Percentiles rank a stretch among this genome's conserved stretches.
Evolutionary conservation across 2,888 invertebrate genomes (phyloP).

Genomic region (Pasiphila rectangulata): DNA sequence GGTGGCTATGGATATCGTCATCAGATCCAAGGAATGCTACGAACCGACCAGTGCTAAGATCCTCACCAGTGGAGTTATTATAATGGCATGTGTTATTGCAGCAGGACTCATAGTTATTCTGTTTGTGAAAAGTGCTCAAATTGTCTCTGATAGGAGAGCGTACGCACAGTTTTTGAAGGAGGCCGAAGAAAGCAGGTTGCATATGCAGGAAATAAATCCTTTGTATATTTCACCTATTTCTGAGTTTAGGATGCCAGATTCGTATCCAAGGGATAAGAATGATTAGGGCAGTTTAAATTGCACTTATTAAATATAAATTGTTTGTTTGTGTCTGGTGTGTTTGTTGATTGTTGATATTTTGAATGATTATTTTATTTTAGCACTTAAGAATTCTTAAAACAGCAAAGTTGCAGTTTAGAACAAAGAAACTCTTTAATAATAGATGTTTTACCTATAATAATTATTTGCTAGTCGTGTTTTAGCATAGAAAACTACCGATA

Average conservation of each 20-base stretch:
- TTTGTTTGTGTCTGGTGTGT: not conserved
- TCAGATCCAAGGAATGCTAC: constrained; percentile 59
- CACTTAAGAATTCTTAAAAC: not conserved
- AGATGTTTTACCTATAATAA: not conserved
- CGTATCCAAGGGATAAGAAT: constrained; percentile 65
- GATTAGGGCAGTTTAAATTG: constrained; percentile 39
- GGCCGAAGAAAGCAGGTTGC: constrained; percentile 61
- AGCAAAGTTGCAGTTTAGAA: too few relatives aligned
- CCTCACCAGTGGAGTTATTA: constrained; percentile 56
- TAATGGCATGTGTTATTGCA: constrained; percentile 69
- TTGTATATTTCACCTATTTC: constrained; percentile 83
- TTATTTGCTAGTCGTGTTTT: constrained; percentile 18
- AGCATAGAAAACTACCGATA: not conserved
- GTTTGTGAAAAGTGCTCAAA: constrained; percentile 61
- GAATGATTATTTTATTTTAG: not conserved
- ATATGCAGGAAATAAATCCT: constrained; percentile 78
- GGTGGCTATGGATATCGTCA: constrained; percentile 58
- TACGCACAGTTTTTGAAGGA: constrained; percentile 76
- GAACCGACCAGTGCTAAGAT: constrained; percentile 61
- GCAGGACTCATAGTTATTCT: constrained; percentile 70
- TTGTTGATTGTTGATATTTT: constrained; percentile 5
- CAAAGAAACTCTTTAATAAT: not conserved
- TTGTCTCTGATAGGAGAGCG: constrained; percentile 75
- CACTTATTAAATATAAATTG: not conserved
- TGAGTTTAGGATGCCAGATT: constrained; percentile 77